Evolutionary conservation across 2,888 invertebrate genomes (phyloP), one percentile per base, ranked within the genome.

Genomic region (Synanthedon andrenaeformis): DNA sequence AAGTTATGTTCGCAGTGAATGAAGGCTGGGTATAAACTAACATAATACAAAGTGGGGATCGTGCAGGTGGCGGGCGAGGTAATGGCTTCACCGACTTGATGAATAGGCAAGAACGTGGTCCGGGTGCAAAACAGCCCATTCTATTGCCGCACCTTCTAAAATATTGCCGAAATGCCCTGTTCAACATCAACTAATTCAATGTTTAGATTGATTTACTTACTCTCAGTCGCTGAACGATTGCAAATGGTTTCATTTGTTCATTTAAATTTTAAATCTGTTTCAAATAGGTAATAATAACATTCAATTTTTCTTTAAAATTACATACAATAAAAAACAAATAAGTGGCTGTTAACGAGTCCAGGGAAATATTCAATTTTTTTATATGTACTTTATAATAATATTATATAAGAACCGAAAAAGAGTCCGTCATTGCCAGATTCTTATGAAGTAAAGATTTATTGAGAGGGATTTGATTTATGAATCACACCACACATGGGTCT

Each of bases 111-210:
- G 68, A 69, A 83, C 84, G 84, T 84, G 84, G 71, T 65, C 66
- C 56, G 82, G 72, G 70, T 76, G 76, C 79, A 76, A 82, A 83
- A 79, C 72, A 70, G 72, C 72, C 72, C 76, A 74, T 78, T 78
- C 74, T 73, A 76, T 74, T 67, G 76, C 70, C 75, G 71, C 77
- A 65, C 75, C 72, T 72, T 49, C 72, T 82, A 77, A 82, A 82
- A 82, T 81, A 82, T 82, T 74, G 69, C 79, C 77, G 58, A 81
- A 81, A 82, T 79, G 79, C 75, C 73, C 76, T 74, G 76, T 72
- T 79, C 76, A 81, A 81, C 78, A 77, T 79, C 79, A 77, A 78
- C 78, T 82, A 82, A 82, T 83, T 82, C 76, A 82, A 81, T 75
- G 74, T 81, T 76, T 79, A 78, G 79, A 83, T 82, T 81, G 82